A percentile compares a stretch with the other conserved stretches of the same genome.
These are phyloP conservation scores for Centropus bengalensis DNA, from an alignment of 2,113 vertebrate species.

Conservation along the genomic window DNA sequence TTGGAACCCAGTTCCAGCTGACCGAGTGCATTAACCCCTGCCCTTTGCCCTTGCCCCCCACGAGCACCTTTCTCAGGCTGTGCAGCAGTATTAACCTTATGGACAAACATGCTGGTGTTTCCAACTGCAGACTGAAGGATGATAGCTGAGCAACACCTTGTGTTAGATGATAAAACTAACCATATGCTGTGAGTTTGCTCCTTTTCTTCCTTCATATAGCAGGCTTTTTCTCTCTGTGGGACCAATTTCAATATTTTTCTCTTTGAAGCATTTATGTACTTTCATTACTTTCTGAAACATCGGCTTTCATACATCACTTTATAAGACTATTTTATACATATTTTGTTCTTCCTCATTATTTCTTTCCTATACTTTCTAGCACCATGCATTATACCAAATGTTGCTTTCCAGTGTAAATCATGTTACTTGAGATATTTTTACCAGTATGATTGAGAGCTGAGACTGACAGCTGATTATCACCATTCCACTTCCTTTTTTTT, in stretches of 20 bases:
- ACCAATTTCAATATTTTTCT: neutral
- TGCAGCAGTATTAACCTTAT: neutral
- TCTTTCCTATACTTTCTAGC: neutral
- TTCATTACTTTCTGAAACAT: neutral
- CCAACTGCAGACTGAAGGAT: neutral
- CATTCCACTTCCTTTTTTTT: neutral
- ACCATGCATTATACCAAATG: neutral
- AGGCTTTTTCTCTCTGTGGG: neutral
- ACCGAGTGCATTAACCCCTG: neutral
- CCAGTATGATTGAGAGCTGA: neutral
- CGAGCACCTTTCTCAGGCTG: neutral
- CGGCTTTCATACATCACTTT: neutral
- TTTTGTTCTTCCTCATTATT: neutral
- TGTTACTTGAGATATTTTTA: constrained; percentile 9
- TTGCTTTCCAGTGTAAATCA: neutral
- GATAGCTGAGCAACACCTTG: constrained; percentile 44
- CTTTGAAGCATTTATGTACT: neutral
- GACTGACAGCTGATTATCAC: constrained; percentile 39
- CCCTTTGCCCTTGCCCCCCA: neutral
- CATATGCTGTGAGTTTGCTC: neutral
- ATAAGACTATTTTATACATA: neutral
- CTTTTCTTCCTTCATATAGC: neutral
- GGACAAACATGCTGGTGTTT: neutral
- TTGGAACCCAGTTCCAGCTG: neutral
- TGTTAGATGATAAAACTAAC: constrained; percentile 23